Conservation (phyloP, 2,113 vertebrate species). For the Epinephelus cyanopodus region DNA sequence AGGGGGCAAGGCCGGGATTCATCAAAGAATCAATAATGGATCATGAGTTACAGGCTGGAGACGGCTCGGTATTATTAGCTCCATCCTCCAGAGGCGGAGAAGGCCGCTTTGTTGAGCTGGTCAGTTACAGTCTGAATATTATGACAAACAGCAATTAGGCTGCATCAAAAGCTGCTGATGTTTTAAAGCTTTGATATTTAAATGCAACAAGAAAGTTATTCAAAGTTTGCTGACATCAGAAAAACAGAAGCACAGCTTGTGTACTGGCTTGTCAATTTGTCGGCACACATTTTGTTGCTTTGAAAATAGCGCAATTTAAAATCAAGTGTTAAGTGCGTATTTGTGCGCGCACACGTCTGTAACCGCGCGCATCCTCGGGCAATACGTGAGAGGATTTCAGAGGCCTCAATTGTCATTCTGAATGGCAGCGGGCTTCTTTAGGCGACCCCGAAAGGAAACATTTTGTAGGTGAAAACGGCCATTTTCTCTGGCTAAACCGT, state of each 20-base stretch:
- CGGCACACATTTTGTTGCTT: background rate
- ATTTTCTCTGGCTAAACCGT: conserved; percentile 90
- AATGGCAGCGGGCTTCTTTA: conserved; percentile 80
- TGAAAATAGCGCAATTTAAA: background rate
- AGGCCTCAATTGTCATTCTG: conserved; percentile 77
- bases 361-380: conserved; percentile 34
- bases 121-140: conserved; percentile 47
- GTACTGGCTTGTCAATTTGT: no score
- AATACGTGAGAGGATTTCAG: conserved; percentile 66
- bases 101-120: conserved; percentile 9
- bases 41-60: conserved; percentile 22
- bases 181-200: conserved; percentile 3
- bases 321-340: background rate
- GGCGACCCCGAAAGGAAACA: conserved; percentile 86
- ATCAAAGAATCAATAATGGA: conserved; percentile 61
- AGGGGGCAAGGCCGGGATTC: conserved; percentile 65
- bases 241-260: no score
- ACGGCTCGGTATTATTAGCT: background rate
- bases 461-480: conserved; percentile 92
- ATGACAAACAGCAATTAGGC: conserved; percentile 38
- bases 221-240: background rate
- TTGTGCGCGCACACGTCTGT: background rate
- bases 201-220: background rate
- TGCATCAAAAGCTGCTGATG: background rate
- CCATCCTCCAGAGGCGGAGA: background rate